A percentile compares a stretch with the other conserved stretches of the same genome.
Conservation (phyloP, 2,113 vertebrate species). For the Hippolais icterina region DNA sequence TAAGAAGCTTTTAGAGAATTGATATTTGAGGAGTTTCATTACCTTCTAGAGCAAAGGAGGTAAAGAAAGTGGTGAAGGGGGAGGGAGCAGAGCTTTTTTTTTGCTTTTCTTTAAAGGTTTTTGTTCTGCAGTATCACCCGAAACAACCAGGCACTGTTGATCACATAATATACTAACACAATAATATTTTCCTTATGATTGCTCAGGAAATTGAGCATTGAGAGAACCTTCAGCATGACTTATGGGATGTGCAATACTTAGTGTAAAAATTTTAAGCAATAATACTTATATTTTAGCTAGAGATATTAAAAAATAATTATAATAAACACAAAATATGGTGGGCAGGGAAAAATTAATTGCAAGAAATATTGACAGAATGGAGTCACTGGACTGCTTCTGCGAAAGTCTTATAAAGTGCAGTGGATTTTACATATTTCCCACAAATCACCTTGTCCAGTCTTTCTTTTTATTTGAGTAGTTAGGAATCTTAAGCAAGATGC, state of each 20-base stretch:
- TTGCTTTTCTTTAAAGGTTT: neutral
- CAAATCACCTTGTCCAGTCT: neutral
- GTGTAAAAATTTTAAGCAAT: neutral
- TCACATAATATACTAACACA: neutral
- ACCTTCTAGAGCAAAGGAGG: neutral
- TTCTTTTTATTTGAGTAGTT: neutral
- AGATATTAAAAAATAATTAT: neutral
- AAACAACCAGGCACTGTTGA: rapidly evolving
- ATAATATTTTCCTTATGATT: neutral
- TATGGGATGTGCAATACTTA: neutral
- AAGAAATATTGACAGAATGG: neutral
- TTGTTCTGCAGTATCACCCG: neutral
- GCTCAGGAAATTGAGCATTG: neutral
- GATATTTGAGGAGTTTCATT: neutral
- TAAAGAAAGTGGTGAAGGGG: neutral
- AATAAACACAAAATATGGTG: neutral
- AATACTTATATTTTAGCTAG: neutral
- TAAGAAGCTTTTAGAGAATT: neutral
- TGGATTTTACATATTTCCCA: neutral
- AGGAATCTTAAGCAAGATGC: neutral
- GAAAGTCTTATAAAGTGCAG: neutral
- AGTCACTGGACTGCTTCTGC: neutral
- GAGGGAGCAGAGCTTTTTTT: neutral
- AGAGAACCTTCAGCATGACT: neutral
- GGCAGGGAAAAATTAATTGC: neutral